Conservation (phyloP, 2,113 vertebrate genomes). For the Alaudala cheleensis region DNA sequence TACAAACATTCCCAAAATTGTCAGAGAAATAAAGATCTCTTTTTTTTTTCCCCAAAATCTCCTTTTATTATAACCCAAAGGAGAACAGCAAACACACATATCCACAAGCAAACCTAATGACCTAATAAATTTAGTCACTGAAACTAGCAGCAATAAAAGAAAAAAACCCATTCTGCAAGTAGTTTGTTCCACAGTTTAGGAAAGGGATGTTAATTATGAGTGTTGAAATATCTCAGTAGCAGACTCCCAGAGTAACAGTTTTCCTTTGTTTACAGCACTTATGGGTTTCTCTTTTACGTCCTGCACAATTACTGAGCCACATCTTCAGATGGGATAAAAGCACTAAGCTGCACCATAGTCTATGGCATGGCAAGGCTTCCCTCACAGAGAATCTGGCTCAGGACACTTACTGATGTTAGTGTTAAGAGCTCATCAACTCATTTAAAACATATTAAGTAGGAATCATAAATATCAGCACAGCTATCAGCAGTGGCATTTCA, state of each 20-base stretch:
- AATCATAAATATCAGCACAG: not conserved
- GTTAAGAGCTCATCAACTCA: not conserved
- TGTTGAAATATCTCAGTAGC: slow-evolving; percentile 25
- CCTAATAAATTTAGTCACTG: slow-evolving; percentile 52
- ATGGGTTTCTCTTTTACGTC: slow-evolving; percentile 30
- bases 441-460: slow-evolving; percentile 23
- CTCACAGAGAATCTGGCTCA: not conserved
- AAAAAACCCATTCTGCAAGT: slow-evolving; percentile 24
- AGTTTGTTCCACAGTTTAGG: slow-evolving; percentile 30
- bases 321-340: slow-evolving; percentile 18
- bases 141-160: slow-evolving; percentile 48
- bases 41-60: not conserved
- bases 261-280: slow-evolving; percentile 55
- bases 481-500: not conserved
- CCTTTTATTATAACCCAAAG: slow-evolving; percentile 7
- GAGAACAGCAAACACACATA: slow-evolving; percentile 18
- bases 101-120: slow-evolving; percentile 3
- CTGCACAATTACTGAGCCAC: slow-evolving; percentile 10
- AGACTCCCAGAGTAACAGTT: slow-evolving; percentile 41
- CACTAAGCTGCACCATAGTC: not conserved
- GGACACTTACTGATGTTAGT: not conserved
- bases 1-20: not conserved
- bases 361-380: not conserved
- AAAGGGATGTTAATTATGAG: slow-evolving; percentile 50
- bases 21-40: not conserved